Evolutionary conservation across 2,113 vertebrate genomes (phyloP), one percentile per base, ranked within the genome.

Genomic region (Leucosticte australis): DNA sequence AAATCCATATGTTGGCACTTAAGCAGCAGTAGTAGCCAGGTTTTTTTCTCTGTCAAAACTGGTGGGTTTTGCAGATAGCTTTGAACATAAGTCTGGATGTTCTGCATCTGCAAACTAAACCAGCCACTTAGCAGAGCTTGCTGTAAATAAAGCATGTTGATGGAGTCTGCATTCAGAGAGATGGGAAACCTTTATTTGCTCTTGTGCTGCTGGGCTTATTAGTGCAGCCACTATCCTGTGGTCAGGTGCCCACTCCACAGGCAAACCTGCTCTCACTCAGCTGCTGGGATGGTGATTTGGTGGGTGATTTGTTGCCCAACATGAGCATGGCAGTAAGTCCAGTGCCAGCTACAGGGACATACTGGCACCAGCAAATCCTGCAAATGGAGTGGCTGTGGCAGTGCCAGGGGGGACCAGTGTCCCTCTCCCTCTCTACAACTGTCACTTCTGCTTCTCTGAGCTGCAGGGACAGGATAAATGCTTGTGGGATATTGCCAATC

Each of bases 1-100:
- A 96, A 92, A 96, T 94, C 87, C 93, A 63, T 95, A 89, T 94
- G 91, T 26, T 94, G 87, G 50, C 87, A 79, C 89, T 94, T 80
- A 80, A 82, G 30, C 19, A 86, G 59, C 46, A 63, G 27, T 59
- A 76, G 84, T 73, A 81, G 64, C 42, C 82, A 85, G 59, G 2
- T 2, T 39, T 83, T 83, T 79, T n/a, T 41, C 19, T 0, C 60
- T 84, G 63, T 85, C 52, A 84, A 55, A 94, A 39, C 19, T 35
- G 18, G 33, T 69, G 63, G 41, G 57, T n/a, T 93, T 83, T 94
- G 76, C 86, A 93, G 80, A 75, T n/a, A 75, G 33, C 70, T 92
- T 87, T 92, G 84, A 85, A 94, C 80, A 77, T 35, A 41, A 89
- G 31, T 8, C 49, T 81, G 59, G 52, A 31, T 82, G 33, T 56